Conservation (phyloP, 1,140 invertebrate genomes). For the Panagrolaimus sp. region DNA sequence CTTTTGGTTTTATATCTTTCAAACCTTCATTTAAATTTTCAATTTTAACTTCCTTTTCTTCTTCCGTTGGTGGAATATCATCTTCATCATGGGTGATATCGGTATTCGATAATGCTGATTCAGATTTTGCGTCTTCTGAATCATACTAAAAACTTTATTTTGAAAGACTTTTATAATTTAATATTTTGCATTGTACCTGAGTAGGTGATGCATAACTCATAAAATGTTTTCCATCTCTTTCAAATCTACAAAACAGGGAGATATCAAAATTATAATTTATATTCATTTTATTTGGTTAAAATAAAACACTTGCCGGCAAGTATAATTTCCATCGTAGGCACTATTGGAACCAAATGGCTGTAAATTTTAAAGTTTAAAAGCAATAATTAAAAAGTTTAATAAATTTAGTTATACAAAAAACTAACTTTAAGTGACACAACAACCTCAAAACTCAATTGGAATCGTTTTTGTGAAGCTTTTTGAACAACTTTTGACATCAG, state of each 20-base stretch:
- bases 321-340: background rate
- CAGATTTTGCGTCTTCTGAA: background rate
- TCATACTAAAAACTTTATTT: background rate
- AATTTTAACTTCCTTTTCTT: slow-evolving; percentile 1
- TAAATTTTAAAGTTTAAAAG: too few species aligned
- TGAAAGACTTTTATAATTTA: too few species aligned
- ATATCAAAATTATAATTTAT: too few species aligned
- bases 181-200: background rate
- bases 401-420: too few species aligned
- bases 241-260: too few species aligned
- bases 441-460: background rate
- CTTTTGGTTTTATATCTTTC: background rate
- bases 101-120: background rate
- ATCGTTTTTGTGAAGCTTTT: slow-evolving; percentile 8
- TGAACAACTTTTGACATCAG: slow-evolving; percentile 11
- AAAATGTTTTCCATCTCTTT: slow-evolving; percentile 8
- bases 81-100: background rate
- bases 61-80: background rate
- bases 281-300: too few species aligned
- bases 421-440: background rate
- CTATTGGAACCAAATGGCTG: slow-evolving; percentile 10
- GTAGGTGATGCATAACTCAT: slow-evolving; percentile 5
- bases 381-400: too few species aligned
- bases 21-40: background rate
- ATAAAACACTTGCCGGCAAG: too few species aligned